Evolutionary conservation across 2,113 vertebrate species (phyloP), one percentile per base, ranked within the genome.

Genomic region (Lepus americanus): DNA sequence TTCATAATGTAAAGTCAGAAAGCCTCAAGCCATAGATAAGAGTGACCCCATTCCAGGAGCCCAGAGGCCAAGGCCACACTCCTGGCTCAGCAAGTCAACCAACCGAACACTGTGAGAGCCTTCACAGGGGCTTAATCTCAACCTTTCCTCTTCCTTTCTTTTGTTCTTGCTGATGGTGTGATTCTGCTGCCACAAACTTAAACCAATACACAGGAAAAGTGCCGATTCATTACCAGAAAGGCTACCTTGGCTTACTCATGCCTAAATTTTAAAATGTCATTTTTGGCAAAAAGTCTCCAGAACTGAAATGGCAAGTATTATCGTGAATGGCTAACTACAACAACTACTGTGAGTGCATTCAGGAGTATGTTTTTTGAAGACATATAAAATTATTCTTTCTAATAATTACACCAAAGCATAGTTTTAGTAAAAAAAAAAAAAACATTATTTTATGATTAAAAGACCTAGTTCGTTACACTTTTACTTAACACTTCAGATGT

Each of bases 211-310:
- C 27, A 33, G 33, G 33, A 59, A 33, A 61, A 16, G 39, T 76
- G 20, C 1, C 25, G 64, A 63, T 69, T 49, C 76, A 49, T 27
- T 92, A 39, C 85, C 69, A 77, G 33, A 77, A 78, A 92, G 44
- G 19, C 74, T 94, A 80, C 51, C 33, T 66, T 74, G 14, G 20
- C 64, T 69, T 81, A 82, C 82, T 72, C 39, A n/a, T 17, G 25
- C 27, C 49, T 78, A 73, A 64, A 74, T 94, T 91, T 81, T 92
- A 63, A 89, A 81, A 70, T 69, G 39, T 13, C 66, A 9, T 27
- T 80, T 90, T 84, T 79, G 85, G 61, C 90, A 90, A 72, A 33
- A 95, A 81, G 77, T 92, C 81, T 85, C 73, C 67, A 89, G 82
- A 89, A 78, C 87, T 9, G 59, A 90, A 87, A 16, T 73, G 36